These are phyloP conservation scores for Ceratina japonica DNA, from an alignment of 1,140 invertebrate species.

Conservation along the genomic window DNA sequence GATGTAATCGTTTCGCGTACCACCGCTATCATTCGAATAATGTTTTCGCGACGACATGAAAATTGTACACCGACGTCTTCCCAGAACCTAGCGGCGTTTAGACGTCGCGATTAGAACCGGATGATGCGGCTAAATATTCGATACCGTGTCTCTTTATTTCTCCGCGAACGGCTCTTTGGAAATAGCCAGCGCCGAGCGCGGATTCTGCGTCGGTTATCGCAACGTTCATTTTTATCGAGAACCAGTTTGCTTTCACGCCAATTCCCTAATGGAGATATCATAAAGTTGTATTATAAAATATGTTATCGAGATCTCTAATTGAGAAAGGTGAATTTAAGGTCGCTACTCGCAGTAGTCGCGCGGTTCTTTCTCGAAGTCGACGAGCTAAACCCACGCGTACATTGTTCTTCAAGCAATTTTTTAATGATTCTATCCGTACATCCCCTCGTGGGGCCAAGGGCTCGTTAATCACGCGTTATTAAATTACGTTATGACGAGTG, in stretches of 20 bases:
- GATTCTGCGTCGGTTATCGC: background rate
- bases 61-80: conserved; percentile 11
- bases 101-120: background rate
- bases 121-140: background rate
- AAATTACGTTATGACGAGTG: conserved; percentile 50
- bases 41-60: conserved; percentile 23
- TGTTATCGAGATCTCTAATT: too few species aligned
- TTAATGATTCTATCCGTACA: conserved; percentile 1
- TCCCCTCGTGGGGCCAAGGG: background rate
- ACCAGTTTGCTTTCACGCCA: background rate
- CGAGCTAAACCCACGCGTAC: conserved; percentile 52
- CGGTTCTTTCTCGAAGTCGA: conserved; percentile 50
- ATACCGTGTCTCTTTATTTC: background rate
- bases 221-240: background rate
- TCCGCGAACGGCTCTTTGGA: background rate
- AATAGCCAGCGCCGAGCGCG: background rate
- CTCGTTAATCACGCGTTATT: conserved; percentile 44
- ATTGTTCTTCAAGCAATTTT: conserved; percentile 58
- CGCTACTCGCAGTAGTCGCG: background rate
- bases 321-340: background rate
- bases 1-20: conserved; percentile 1
- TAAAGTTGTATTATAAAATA: too few species aligned
- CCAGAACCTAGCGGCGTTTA: background rate
- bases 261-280: background rate
- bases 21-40: conserved; percentile 29